Conservation (phyloP, 2,797 vertebrate genomes). For the Phrynocephalus guinanensis region DNA sequence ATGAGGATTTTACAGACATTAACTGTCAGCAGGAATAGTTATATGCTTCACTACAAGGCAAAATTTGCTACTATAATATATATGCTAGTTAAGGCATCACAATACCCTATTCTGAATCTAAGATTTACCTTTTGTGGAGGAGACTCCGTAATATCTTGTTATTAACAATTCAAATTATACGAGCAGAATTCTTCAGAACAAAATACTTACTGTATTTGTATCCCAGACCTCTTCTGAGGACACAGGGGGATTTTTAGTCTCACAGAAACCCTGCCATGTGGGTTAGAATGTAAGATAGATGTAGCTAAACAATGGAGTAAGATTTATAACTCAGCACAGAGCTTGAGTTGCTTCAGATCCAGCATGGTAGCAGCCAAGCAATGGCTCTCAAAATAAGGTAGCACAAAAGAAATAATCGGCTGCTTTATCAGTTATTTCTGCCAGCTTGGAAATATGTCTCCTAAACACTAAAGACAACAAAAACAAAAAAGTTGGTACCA, state of each 20-base stretch:
- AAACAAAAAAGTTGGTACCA: not conserved
- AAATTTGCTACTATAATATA: not conserved
- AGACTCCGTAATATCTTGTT: not conserved
- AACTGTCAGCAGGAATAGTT: not conserved
- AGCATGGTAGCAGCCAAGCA: not conserved
- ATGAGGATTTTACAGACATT: not conserved
- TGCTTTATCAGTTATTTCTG: conserved; percentile 57
- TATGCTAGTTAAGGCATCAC: not conserved
- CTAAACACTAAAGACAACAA: conserved; percentile 9
- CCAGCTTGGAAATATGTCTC: conserved; percentile 68
- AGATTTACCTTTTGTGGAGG: not conserved
- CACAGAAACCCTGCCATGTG: not conserved
- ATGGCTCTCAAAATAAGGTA: conserved; percentile 52
- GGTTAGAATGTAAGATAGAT: not conserved
- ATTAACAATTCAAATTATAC: not conserved
- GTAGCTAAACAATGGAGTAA: not conserved
- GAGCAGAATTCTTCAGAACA: not conserved
- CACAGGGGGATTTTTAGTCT: not conserved
- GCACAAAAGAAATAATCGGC: conserved; percentile 56
- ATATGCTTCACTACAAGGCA: not conserved
- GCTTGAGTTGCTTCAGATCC: not conserved
- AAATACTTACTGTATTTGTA: not conserved
- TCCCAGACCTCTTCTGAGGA: not conserved
- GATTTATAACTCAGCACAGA: not conserved
- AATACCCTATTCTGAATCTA: not conserved